phyloP scores from a whole-genome alignment of 2,888 invertebrate genomes.

The Ditula angustiorana region DNA sequence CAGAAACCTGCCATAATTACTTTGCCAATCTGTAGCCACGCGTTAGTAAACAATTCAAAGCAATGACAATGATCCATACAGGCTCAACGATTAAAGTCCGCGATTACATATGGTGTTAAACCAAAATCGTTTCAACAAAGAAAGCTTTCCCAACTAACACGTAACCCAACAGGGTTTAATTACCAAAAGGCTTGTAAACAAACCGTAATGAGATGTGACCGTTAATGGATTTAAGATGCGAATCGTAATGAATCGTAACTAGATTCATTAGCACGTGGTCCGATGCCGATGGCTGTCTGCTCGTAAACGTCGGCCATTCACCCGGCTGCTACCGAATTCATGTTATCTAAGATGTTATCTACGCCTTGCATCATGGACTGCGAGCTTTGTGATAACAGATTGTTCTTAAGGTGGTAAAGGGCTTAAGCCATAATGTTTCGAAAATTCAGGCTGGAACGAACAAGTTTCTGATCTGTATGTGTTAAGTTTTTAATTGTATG shows the following conservation, averaged over 20 bases:
- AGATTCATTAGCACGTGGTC: conserved; percentile 14
- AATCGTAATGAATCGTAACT: conserved; percentile 8
- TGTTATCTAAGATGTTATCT: conserved; percentile 15
- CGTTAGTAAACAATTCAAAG: too few species aligned
- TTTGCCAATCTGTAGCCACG: too few species aligned
- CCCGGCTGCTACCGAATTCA: conserved; percentile 19
- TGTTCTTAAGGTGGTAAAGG: neutral
- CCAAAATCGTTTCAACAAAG: too few species aligned
- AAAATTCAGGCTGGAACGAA: neutral
- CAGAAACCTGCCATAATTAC: too few species aligned
- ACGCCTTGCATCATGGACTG: conserved; percentile 21
- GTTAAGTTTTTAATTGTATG: too few species aligned
- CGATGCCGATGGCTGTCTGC: neutral
- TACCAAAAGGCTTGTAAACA: conserved; percentile 3
- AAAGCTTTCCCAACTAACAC: neutral
- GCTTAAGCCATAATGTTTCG: neutral
- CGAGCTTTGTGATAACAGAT: conserved; percentile 25
- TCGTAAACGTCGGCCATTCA: conserved; percentile 26
- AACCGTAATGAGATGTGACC: conserved; percentile 16
- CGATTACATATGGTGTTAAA: too few species aligned
- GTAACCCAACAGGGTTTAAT: neutral
- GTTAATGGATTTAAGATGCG: conserved; percentile 19
- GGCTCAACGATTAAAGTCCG: too few species aligned
- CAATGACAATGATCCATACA: too few species aligned
- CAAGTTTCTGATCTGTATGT: too few species aligned